Evolutionary conservation across 2,888 invertebrate species (phyloP), one percentile per base, ranked within the genome.

Genomic region (Sarcophaga subvicina): DNA sequence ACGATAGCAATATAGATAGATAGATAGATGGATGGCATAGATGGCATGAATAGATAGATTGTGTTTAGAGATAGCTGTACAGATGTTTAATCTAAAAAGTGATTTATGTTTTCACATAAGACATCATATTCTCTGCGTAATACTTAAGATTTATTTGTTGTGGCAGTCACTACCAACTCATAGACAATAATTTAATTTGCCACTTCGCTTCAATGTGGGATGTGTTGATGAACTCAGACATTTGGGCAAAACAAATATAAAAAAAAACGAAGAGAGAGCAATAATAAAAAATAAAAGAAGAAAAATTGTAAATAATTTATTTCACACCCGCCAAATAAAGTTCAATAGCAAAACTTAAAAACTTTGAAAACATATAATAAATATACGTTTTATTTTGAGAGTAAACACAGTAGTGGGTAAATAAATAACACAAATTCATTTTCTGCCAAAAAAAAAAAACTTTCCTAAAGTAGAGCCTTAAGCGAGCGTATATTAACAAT

Each of bases 111-210:
- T 78, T 25, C 27, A 73, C 54, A 83, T 83, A 69, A 78, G 60
- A 73, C 77, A 80, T 76, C 73, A 86, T 86, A 86, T 83, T 83
- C 83, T 77, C 10, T 8, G 37, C 79, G 77, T 73, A 49, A 63
- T 67, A 66, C 77, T 47, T 22, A 45, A 80, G 77, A 86, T 83
- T 83, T 73, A 77, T 80, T 37, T 49, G 54, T 14, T 17, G 62
- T 5, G 20, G 59, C 25, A 75, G 78, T 37, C 69, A 67, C 70
- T 77, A 62, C 45, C 69, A 64, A 64, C 63, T 73, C 70, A 78
- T 78, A 73, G 69, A 70, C 69, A 80, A 86, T 78, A 80, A 83
- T 75, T 86, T 86, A 63, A 80, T 83, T 86, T 86, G 80, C 54
- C 72, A 59, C 67, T 62, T 49, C 72, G 47, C 67, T 62, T 37